These are phyloP conservation scores for Amblyjoppa fuscipennis DNA, from an alignment of 2,888 invertebrate species.

Conservation along the genomic window DNA sequence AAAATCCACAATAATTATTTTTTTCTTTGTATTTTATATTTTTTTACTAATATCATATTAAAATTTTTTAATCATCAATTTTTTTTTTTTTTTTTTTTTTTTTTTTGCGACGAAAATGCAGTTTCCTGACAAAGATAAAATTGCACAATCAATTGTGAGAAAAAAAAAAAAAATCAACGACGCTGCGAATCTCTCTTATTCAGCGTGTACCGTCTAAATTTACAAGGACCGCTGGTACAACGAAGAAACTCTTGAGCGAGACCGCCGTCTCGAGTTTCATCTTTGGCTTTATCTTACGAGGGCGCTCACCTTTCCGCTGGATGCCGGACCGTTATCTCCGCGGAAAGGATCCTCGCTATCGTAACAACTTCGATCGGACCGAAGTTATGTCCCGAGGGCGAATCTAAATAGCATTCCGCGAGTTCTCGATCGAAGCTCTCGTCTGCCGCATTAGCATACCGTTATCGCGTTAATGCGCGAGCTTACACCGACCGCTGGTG, in stretches of 20 bases:
- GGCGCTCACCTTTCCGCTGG: neutral
- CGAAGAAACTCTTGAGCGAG: neutral
- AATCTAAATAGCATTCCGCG: conserved; percentile 34
- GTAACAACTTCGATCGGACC: neutral
- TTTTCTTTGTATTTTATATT: too few relatives aligned
- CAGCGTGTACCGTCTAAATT: too few relatives aligned
- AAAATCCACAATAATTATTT: too few relatives aligned
- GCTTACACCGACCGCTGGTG: conserved; percentile 1
- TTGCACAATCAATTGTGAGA: too few relatives aligned
- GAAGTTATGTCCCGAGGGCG: conserved; percentile 1
- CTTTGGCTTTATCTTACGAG: neutral
- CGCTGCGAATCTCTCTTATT: too few relatives aligned
- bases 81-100: too few relatives aligned
- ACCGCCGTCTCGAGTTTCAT: neutral
- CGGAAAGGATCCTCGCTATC: conserved; percentile 6
- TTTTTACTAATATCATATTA: too few relatives aligned
- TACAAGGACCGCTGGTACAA: too few relatives aligned
- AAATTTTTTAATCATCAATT: too few relatives aligned
- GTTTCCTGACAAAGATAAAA: too few relatives aligned
- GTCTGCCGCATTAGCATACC: neutral
- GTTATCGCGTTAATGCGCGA: conserved; percentile 51
- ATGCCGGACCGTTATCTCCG: neutral
- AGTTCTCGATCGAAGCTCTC: neutral
- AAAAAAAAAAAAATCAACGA: too few relatives aligned
- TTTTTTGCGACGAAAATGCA: too few relatives aligned